phyloP scores from a whole-genome alignment of 2,113 vertebrate species.

The Hystrix cristata region DNA sequence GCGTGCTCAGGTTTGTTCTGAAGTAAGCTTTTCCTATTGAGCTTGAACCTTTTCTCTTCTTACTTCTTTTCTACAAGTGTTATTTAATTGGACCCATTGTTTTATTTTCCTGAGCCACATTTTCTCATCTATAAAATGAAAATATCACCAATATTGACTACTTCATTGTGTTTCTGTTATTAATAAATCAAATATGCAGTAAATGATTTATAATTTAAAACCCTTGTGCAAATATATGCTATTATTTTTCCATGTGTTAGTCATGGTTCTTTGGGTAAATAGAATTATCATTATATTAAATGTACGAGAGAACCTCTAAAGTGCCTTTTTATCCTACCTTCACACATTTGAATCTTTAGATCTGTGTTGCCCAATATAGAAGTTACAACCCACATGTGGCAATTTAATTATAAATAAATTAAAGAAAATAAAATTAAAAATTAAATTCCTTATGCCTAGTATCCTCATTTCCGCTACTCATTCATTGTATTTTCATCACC shows the following conservation, averaged over 20 bases:
- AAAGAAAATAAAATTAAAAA: too few relatives aligned
- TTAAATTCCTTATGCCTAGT: too few relatives aligned
- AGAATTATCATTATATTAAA: not conserved
- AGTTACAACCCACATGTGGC: not conserved
- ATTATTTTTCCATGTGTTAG: not conserved
- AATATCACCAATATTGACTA: not conserved
- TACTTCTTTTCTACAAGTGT: too few relatives aligned
- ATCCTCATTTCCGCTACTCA: too few relatives aligned
- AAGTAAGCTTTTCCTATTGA: too few relatives aligned
- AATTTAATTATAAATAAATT: too few relatives aligned
- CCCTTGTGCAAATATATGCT: not conserved
- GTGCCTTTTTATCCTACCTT: not conserved
- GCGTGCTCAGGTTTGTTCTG: too few relatives aligned
- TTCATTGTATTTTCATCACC: too few relatives aligned
- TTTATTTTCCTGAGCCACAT: not conserved
- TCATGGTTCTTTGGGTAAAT: not conserved
- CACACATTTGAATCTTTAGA: not conserved
- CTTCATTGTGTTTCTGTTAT: not conserved
- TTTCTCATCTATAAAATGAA: not conserved
- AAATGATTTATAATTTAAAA: not conserved
- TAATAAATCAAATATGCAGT: not conserved
- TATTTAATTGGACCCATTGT: not conserved
- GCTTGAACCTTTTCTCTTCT: too few relatives aligned
- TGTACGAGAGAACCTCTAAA: not conserved
- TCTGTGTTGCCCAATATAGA: not conserved